Conservation (phyloP, 2,113 vertebrate genomes). For the Thryonomys swinderianus region DNA sequence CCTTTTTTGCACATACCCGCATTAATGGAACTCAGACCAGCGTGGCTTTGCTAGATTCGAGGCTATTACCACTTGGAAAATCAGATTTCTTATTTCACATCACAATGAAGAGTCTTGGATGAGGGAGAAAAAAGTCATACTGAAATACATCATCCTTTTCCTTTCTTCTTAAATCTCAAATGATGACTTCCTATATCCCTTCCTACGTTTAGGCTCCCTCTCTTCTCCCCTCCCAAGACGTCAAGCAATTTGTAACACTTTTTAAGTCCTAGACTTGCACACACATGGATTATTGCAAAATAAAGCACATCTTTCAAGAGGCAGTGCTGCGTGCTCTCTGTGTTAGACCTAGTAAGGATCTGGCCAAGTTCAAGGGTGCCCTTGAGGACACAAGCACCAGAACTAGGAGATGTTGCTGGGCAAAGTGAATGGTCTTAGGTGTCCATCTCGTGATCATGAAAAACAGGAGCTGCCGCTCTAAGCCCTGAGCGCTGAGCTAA, state of each 20-base stretch:
- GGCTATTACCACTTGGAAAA: not conserved
- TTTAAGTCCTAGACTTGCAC: not conserved
- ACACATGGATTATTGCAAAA: not conserved
- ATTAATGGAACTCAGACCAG: not conserved
- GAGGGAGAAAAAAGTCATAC: not conserved
- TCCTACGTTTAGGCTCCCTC: not conserved
- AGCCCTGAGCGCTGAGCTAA: not conserved
- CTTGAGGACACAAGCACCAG: not conserved
- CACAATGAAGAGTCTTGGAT: not conserved
- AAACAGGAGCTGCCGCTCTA: rapidly evolving
- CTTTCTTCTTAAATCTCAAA: not conserved
- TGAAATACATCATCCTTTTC: not conserved
- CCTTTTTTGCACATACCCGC: not conserved
- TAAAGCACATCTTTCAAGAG: not conserved
- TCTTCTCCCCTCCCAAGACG: not conserved
- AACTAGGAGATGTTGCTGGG: not conserved
- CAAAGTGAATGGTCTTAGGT: rapidly evolving
- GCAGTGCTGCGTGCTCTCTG: not conserved
- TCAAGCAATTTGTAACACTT: not conserved
- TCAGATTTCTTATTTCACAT: not conserved
- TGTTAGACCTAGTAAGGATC: not conserved
- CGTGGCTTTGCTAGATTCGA: not conserved
- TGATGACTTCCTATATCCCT: not conserved
- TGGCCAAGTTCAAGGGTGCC: not conserved
- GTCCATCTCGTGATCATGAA: not conserved